Evolutionary conservation across 30 jellyfish, hydroid and myxozoan genomes (phyloP), one percentile per base, ranked within the genome.

Genomic region (Cassiopea xamachana): DNA sequence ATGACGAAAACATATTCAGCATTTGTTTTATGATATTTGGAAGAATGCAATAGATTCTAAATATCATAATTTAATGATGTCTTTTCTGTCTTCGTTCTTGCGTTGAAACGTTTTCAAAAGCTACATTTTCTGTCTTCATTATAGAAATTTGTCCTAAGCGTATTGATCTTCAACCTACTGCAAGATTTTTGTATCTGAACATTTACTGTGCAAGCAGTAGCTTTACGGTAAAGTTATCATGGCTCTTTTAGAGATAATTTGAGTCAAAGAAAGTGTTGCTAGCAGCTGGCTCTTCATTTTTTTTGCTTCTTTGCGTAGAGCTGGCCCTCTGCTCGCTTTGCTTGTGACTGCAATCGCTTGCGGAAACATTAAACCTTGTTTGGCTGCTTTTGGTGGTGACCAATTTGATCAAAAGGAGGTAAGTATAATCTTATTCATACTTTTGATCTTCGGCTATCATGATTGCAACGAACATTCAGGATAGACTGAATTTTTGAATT

Each of bases 331-430:
- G 91, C 61, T 95, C 70, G 92, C 98, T 16, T 83, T 95, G 96
- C 91, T 91, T 60, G 17, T 89, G 71, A 91, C 95, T 89, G 99
- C 99, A 16, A 76, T 92, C 19, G 99, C 99, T 1, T 87, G 98
- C 83, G 99, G 99, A 0, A 95, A 95, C 88, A 95, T 95, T 92
- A 95, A 95, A 72, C 99, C 99, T 77, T 95, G 99, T 46, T 59
- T 95, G 84, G 99, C 99, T 4, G 99, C 99, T 14, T 95, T 95
- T 84, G 99, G 99, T 49, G 99, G 99, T 4, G 99, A 95, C 46
- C 99, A 95, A 76, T 87, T 85, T 84, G 80, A 91, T 73, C 94
- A 87, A 83, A 95, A 95, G 80, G 99, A 95, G 58, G 99, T 88
- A 45, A 48, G 94, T 15, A 27, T 27, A 27, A 27, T 27, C 39